Percentiles rank a stretch among this genome's conserved stretches.
Conservation (phyloP, 2,797 vertebrate species). For the Pipistrellus kuhlii region DNA sequence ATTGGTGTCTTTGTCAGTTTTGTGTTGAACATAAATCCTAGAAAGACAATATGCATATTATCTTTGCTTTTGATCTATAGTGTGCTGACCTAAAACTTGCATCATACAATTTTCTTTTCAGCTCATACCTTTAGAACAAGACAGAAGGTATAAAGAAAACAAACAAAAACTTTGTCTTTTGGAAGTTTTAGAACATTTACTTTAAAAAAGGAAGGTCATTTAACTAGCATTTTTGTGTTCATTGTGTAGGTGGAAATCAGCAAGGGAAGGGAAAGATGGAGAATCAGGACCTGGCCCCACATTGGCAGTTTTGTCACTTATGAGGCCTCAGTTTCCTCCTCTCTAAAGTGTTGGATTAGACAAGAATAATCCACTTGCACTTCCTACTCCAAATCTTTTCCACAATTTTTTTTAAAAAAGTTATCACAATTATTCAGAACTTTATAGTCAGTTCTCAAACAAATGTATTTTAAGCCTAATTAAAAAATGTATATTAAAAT, state of each 20-base stretch:
- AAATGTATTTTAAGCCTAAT: neutral
- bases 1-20: neutral
- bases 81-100: neutral
- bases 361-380: neutral
- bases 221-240: neutral
- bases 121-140: neutral
- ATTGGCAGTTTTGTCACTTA: neutral
- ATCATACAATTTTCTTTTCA: neutral
- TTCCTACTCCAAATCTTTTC: neutral
- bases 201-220: neutral
- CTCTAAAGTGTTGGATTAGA: neutral
- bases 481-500: neutral
- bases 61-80: neutral
- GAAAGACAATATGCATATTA: neutral
- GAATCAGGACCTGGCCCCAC: fast-evolving
- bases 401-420: neutral
- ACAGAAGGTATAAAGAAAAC: neutral
- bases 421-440: neutral
- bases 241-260: neutral
- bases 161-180: neutral
- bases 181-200: neutral
- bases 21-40: neutral
- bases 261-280: neutral
- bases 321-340: fast-evolving
- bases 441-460: neutral